phyloP scores from a whole-genome alignment of 2,888 invertebrate genomes.

The Autographa pulchrina region DNA sequence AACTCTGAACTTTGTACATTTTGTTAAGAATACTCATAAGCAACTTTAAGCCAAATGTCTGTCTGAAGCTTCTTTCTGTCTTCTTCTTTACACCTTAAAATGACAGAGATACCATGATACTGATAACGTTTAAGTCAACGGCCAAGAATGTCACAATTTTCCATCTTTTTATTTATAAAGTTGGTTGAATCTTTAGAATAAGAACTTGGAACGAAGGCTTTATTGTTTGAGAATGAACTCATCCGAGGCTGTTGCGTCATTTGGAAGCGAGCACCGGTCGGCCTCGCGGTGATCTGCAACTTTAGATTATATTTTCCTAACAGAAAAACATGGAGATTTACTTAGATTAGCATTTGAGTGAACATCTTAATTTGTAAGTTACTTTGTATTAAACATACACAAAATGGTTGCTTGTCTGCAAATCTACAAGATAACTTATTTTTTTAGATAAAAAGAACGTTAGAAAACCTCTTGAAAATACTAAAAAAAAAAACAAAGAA shows the following conservation, averaged over 20 bases:
- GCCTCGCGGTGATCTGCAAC: conserved; percentile 70
- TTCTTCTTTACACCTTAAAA: not conserved
- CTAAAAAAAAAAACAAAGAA: too few species aligned
- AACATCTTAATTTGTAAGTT: conserved; percentile 10
- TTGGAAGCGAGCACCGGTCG: conserved; percentile 61
- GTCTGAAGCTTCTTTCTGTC: too few species aligned
- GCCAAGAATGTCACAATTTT: not conserved
- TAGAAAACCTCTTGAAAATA: not conserved
- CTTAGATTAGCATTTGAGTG: conserved; percentile 19
- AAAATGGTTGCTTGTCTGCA: not conserved
- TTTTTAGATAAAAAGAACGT: not conserved
- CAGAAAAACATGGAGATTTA: conserved; percentile 27
- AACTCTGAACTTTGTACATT: conserved; percentile 11
- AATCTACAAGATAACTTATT: not conserved
- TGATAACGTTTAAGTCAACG: not conserved
- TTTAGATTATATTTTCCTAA: conserved; percentile 55
- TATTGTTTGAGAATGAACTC: conserved; percentile 76
- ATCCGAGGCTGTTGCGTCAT: conserved; percentile 77
- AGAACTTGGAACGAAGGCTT: conserved; percentile 26
- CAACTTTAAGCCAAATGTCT: not conserved
- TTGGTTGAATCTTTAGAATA: not conserved
- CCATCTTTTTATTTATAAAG: not conserved
- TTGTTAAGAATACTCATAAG: not conserved
- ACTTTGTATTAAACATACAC: not conserved
- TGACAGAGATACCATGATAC: not conserved